A percentile compares a stretch with the other conserved stretches of the same genome.
Evolutionary conservation across 2,113 vertebrate genomes (phyloP).

Genomic region (Capreolus pygargus): DNA sequence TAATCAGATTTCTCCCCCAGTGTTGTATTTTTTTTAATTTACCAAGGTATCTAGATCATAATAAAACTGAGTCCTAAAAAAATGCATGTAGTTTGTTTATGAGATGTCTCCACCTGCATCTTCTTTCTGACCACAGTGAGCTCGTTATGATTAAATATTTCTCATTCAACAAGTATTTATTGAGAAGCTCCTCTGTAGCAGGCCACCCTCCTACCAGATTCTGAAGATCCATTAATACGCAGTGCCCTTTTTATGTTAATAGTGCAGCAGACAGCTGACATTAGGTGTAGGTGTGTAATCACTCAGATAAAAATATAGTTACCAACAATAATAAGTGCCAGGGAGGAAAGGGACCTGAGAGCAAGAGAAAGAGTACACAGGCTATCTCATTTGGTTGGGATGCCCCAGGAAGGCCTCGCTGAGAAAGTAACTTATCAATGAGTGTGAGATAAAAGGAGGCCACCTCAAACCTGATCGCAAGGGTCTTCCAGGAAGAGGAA

Average conservation of each 20-base stretch:
- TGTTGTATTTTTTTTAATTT: background rate
- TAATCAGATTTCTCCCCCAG: background rate
- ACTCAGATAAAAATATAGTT: background rate
- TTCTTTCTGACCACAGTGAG: background rate
- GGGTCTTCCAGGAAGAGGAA: background rate
- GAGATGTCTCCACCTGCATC: background rate
- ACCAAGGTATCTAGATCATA: background rate
- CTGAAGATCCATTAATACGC: background rate
- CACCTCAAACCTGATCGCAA: background rate
- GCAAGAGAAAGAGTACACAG: background rate
- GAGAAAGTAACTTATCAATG: background rate
- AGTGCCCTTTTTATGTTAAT: background rate
- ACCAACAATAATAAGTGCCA: background rate
- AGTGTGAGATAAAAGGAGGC: background rate
- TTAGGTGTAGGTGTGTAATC: background rate
- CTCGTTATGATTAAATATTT: background rate
- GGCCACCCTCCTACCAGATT: background rate
- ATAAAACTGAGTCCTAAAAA: slow-evolving; percentile 21
- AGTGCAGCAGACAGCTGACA: background rate
- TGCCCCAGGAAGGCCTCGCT: background rate
- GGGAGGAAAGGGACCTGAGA: background rate
- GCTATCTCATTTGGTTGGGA: background rate
- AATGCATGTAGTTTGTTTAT: background rate
- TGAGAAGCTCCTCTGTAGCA: background rate
- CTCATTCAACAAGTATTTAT: background rate